Evolutionary conservation across 2,888 invertebrate genomes (phyloP).

Genomic region (Linnaemya tessellans): DNA sequence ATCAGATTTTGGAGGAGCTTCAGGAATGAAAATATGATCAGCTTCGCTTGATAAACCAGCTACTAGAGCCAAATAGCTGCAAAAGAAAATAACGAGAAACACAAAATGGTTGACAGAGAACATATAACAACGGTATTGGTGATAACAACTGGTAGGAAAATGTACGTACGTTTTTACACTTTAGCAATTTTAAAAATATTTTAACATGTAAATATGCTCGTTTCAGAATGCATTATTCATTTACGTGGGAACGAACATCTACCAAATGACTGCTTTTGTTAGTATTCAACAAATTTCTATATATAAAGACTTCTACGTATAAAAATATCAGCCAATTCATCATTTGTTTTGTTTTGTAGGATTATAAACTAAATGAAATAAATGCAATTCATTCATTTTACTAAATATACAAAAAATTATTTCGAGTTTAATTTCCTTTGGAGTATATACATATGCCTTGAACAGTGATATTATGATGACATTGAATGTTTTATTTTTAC

Average conservation of each 20-base stretch:
- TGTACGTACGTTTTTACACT: not conserved
- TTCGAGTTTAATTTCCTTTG: slow-evolving; percentile 13
- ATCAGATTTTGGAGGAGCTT: slow-evolving; percentile 90
- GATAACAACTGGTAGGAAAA: slow-evolving; percentile 10
- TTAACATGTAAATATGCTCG: not conserved
- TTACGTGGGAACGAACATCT: not conserved
- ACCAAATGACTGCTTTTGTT: slow-evolving; percentile 9
- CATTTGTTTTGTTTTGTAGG: slow-evolving; percentile 16
- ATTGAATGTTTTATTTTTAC: slow-evolving; percentile 55
- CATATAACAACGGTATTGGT: slow-evolving; percentile 57
- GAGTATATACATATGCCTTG: slow-evolving; percentile 63
- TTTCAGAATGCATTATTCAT: slow-evolving; percentile 12
- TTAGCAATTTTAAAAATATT: not conserved
- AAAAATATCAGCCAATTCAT: slow-evolving; percentile 10
- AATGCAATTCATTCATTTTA: slow-evolving; percentile 36
- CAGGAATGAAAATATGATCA: slow-evolving; percentile 94
- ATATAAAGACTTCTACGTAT: not conserved
- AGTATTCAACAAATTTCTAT: slow-evolving; percentile 5
- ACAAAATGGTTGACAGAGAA: slow-evolving; percentile 68
- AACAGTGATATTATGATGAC: slow-evolving; percentile 48
- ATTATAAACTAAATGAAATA: slow-evolving; percentile 44
- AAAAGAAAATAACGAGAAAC: slow-evolving; percentile 76
- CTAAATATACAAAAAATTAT: too few species aligned
- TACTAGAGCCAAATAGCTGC: slow-evolving; percentile 93
- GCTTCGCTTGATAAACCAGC: slow-evolving; percentile 93